Percentiles rank a stretch among this genome's conserved stretches.
Evolutionary conservation across 2,113 vertebrate genomes (phyloP).

Genomic region (Cariama cristata): DNA sequence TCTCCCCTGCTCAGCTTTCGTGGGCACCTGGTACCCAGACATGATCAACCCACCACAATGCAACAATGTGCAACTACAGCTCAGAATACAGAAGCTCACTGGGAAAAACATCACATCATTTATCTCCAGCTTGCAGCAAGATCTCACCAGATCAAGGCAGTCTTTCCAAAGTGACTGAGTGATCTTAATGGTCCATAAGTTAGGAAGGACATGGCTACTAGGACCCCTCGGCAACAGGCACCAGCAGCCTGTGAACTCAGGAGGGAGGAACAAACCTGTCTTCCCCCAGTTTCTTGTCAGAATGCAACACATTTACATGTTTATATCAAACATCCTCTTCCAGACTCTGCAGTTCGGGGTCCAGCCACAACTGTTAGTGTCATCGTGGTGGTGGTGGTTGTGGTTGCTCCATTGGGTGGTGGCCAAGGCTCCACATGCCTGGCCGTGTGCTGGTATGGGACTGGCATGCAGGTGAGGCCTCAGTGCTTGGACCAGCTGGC

Average conservation of each 20-base stretch:
- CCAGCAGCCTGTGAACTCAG: rapidly evolving
- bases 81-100: neutral
- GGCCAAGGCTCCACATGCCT: neutral
- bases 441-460: neutral
- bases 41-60: too few species aligned
- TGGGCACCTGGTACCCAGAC: too few species aligned
- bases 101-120: neutral
- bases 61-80: neutral
- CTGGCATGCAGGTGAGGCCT: neutral
- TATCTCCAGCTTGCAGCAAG: neutral
- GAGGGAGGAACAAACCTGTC: neutral
- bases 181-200: neutral
- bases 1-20: too few species aligned
- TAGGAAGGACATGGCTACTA: neutral
- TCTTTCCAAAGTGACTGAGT: neutral
- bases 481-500: neutral
- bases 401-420: neutral
- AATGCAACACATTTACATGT: neutral
- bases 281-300: neutral
- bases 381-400: neutral
- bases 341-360: neutral
- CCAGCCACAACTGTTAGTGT: neutral
- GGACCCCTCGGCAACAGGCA: neutral
- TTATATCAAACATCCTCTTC: neutral
- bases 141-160: neutral